Evolutionary conservation across 2,797 vertebrate species (phyloP).

Genomic region (Graptemys geographica): DNA sequence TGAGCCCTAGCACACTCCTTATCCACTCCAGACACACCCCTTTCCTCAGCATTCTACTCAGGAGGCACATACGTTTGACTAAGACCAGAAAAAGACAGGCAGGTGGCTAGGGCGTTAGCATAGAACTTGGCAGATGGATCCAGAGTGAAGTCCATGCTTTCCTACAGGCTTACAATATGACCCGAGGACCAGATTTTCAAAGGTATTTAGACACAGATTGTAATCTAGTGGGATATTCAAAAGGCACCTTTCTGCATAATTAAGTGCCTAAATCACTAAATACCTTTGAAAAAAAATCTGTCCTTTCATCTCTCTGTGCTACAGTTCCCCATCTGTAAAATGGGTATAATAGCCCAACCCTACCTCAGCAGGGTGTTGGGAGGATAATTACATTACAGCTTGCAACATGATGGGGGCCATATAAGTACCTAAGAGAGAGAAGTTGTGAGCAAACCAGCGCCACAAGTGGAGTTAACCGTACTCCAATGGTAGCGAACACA

Average conservation of each 20-base stretch:
- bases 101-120: no score
- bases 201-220: background rate
- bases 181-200: background rate
- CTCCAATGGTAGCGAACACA: background rate
- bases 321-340: background rate
- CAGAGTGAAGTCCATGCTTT: background rate
- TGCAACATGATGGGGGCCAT: background rate
- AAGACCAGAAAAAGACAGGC: background rate
- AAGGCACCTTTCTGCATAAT: background rate
- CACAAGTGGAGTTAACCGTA: background rate
- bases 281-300: accelerated
- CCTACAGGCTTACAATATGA: background rate
- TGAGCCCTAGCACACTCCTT: background rate
- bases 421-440: background rate
- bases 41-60: background rate
- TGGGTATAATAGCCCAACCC: background rate
- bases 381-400: background rate
- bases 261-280: background rate
- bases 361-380: background rate
- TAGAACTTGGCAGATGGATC: background rate
- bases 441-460: background rate
- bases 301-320: background rate
- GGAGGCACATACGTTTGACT: background rate
- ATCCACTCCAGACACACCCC: background rate
- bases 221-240: background rate